Conservation (phyloP, 92 coral and sea anemone genomes). For the Isaurus tuberculatus region DNA sequence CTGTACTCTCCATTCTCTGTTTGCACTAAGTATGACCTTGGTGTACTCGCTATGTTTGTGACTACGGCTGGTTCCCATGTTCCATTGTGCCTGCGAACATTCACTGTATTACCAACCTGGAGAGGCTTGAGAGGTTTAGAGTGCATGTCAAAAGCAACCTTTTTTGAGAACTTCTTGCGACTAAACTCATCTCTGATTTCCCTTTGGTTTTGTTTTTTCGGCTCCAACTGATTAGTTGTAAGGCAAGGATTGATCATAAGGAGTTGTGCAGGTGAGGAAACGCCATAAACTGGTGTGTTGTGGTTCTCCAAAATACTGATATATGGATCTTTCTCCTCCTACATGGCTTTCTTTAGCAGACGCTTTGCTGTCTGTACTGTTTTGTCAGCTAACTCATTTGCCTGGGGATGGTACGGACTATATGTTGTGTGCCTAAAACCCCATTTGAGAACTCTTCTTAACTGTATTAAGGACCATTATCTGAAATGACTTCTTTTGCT, state of each 20-base stretch:
- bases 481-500: background rate
- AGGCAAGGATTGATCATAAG: background rate
- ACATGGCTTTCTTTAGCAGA: background rate
- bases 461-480: background rate
- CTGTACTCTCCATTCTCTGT: background rate
- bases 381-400: conserved; percentile 2
- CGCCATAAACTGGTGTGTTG: background rate
- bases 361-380: conserved; percentile 1
- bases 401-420: background rate
- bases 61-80: background rate
- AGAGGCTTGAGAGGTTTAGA: background rate
- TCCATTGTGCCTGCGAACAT: background rate
- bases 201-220: background rate
- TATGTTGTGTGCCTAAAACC: background rate
- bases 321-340: background rate
- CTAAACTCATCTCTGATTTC: background rate
- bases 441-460: background rate
- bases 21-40: background rate
- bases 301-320: conserved; percentile 12
- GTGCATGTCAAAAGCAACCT: background rate
- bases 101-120: background rate
- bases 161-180: background rate
- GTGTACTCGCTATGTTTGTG: background rate
- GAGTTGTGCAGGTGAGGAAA: conserved; percentile 5
- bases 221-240: background rate